These are phyloP conservation scores for Hippocampus mohnikei DNA, from an alignment of 2,113 vertebrate genomes.

Conservation along the genomic window DNA sequence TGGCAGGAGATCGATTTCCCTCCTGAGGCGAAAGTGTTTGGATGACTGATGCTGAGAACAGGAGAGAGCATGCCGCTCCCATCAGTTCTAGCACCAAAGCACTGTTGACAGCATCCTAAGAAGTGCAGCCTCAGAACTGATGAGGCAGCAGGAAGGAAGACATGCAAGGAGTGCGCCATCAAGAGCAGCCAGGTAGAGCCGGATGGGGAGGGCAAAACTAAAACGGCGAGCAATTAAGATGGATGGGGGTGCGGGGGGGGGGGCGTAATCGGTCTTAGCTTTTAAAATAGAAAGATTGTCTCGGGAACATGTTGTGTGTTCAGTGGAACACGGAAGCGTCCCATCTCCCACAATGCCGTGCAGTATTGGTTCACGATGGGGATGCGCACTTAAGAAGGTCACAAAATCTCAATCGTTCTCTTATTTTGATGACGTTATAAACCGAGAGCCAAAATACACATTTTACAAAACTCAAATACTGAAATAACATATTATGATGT, in stretches of 20 bases:
- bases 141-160: conserved; percentile 56
- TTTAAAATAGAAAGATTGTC: not conserved
- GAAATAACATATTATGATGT: too few species aligned
- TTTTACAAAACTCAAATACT: too few species aligned
- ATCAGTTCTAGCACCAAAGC: conserved; percentile 62
- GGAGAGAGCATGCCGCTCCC: conserved; percentile 43
- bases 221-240: conserved; percentile 19
- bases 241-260: not conserved
- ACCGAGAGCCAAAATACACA: too few species aligned
- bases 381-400: too few species aligned
- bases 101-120: conserved; percentile 60
- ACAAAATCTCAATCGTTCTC: too few species aligned
- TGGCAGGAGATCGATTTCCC: conserved; percentile 68
- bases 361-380: not conserved
- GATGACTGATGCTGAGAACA: conserved; percentile 62
- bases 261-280: not conserved
- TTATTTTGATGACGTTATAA: too few species aligned
- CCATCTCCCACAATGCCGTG: not conserved
- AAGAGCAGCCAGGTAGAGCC: conserved; percentile 19
- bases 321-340: not conserved
- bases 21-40: conserved; percentile 59
- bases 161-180: conserved; percentile 4
- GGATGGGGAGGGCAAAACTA: conserved; percentile 2
- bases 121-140: conserved; percentile 57
- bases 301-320: not conserved